Base-by-base conservation (phyloP, 2,888 invertebrate genomes). In the Cephus pygmeus region DNA sequence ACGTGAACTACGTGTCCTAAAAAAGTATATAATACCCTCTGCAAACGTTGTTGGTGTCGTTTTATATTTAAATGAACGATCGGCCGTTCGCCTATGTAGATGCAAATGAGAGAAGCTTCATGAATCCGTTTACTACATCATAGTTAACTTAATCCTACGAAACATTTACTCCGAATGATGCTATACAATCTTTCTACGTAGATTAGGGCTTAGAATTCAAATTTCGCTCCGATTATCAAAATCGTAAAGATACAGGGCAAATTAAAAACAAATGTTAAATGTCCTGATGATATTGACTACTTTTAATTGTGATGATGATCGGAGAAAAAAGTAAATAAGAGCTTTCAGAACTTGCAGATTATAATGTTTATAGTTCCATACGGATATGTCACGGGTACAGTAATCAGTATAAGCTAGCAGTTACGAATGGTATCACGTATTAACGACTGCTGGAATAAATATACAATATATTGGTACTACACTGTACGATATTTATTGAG, bases 31-130 rank as follows among this genome's bases (percentile, higher is more conserved):
- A 82, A 75, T 69, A 73, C 76, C 75, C 75, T 77, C 23, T 56
- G 78, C 76, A 76, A 77, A 71, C 80, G 69, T 34, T 40, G 40
- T 56, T 75, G 69, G 75, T 69, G 73, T 36, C 74, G 74, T 79
- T 83, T 84, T 84, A 76, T 83, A 86, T 86, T 81, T 80, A 86
- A 85, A 85, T 83, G 77, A 84, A 79, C 73, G 73, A 34, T 40
- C 30, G 71, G 33, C 31, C 33, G 71, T 71, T 71, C 33, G 33
- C 31, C 71, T 56, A 56, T 56, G 71, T 34, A 71, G 12, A 71
- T 71, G 71, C 31, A 71, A 71, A 71, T 71, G 71, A 56, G 23
- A 56, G 56, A 56, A 56, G 56, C 76, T 77, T n/a, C 69, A 75
- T 73, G 77, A 77, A 73, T 74, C 73, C 31, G 69, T 40, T 78